These are phyloP conservation scores for Penaeus chinensis DNA, from an alignment of 1,140 invertebrate genomes.

Conservation along the genomic window DNA sequence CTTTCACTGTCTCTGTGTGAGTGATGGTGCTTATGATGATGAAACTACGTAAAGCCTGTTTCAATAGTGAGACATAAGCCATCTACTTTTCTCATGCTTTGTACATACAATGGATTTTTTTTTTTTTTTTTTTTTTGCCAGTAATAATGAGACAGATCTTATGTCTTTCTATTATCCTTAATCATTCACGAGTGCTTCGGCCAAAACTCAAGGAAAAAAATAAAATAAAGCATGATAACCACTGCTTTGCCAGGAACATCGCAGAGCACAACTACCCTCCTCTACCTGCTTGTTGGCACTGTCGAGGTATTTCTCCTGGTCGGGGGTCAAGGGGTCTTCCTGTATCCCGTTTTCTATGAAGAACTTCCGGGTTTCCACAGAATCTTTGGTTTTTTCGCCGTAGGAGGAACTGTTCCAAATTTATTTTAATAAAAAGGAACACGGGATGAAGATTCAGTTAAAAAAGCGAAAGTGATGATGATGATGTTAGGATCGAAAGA, in stretches of 20 bases:
- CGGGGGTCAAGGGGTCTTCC: conserved; percentile 40
- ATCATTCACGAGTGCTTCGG: conserved; percentile 10
- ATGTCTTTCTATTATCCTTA: neutral
- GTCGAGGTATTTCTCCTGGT: conserved; percentile 61
- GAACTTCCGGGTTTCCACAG: conserved; percentile 54
- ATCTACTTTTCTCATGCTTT: no score
- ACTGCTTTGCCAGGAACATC: neutral
- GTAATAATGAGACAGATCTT: no score
- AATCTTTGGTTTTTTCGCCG: conserved; percentile 37
- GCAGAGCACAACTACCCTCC: neutral
- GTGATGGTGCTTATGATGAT: neutral
- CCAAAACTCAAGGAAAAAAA: neutral
- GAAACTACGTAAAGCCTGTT: no score
- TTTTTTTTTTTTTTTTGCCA: no score
- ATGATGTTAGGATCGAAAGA: no score
- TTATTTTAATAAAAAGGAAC: neutral
- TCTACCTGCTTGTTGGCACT: conserved; percentile 60
- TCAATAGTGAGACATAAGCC: no score
- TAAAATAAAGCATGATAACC: neutral
- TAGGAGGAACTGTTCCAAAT: conserved; percentile 9
- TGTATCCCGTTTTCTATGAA: conserved; percentile 60
- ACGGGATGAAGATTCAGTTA: neutral
- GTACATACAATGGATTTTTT: no score
- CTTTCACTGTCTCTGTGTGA: neutral
- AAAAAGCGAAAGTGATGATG: no score